Conservation (phyloP, 2,888 invertebrate genomes). For the Nephrotoma guestfalica region DNA sequence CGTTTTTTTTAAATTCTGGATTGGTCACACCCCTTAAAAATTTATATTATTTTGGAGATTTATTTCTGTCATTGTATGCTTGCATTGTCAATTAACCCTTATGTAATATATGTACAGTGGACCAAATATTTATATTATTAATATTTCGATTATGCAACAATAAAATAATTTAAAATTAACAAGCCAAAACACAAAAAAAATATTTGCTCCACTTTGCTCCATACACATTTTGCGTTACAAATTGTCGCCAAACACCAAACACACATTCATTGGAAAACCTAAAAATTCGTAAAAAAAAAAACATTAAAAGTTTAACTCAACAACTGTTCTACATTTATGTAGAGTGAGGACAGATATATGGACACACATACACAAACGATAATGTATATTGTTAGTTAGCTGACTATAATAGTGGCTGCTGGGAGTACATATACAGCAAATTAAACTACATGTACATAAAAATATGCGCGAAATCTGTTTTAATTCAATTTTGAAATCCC, state of each 20-base stretch:
- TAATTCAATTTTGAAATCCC: neutral
- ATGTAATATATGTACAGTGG: neutral
- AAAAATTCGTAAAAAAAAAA: neutral
- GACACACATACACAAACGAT: neutral
- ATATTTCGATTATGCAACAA: too few species aligned
- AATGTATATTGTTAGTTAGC: neutral
- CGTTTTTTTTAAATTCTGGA: neutral
- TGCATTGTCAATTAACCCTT: neutral
- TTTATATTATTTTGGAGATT: neutral
- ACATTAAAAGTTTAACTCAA: neutral
- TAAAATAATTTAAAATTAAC: neutral
- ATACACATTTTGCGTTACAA: neutral
- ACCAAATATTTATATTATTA: neutral
- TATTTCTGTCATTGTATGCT: neutral
- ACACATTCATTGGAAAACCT: neutral
- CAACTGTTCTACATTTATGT: neutral
- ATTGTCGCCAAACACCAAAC: neutral
- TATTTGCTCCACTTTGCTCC: neutral
- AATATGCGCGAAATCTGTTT: neutral
- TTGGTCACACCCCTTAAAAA: neutral
- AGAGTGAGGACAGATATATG: neutral
- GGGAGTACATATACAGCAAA: neutral
- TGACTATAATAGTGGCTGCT: neutral
- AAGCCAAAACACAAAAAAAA: neutral
- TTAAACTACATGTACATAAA: neutral